A percentile compares a stretch with the other conserved stretches of the same genome.
phyloP scores from a whole-genome alignment of 1,140 invertebrate genomes.

The Saxidomus purpurata region DNA sequence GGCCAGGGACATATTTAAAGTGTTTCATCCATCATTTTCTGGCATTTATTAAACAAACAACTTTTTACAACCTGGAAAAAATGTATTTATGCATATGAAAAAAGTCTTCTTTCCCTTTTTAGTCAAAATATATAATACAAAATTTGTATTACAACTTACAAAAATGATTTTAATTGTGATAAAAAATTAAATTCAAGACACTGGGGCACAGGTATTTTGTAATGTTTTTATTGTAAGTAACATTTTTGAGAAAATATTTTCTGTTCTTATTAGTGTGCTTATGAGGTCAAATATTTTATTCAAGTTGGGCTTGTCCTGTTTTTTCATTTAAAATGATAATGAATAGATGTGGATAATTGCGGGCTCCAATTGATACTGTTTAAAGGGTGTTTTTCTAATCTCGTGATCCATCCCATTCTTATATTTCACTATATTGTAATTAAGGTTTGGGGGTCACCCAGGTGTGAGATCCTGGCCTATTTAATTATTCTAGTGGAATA shows the following conservation, averaged over 20 bases:
- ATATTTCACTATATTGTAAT: not conserved
- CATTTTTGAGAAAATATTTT: not conserved
- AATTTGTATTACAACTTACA: too few species aligned
- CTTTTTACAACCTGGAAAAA: not conserved
- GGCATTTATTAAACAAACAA: slow-evolving; percentile 13
- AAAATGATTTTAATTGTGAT: not conserved
- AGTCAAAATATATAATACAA: not conserved
- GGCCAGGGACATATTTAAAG: not conserved
- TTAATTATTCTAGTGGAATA: slow-evolving; percentile 13
- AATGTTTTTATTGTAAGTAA: too few species aligned
- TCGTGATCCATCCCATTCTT: not conserved
- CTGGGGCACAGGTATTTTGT: not conserved
- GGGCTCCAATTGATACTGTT: not conserved
- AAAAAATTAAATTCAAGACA: not conserved
- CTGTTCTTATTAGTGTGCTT: not conserved
- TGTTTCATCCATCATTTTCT: not conserved
- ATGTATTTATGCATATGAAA: not conserved
- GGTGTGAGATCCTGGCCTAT: not conserved
- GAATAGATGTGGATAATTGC: slow-evolving; percentile 10
- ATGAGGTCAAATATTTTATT: not conserved
- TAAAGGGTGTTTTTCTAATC: not conserved
- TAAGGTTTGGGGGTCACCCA: slow-evolving; percentile 2
- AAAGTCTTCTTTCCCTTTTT: not conserved
- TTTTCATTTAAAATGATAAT: not conserved
- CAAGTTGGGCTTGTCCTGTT: not conserved